A percentile compares a stretch with the other conserved stretches of the same genome.
These are phyloP conservation scores for rabbit (Oryctolagus cuniculus) DNA, from an alignment of 2,113 vertebrate genomes.

Conservation along the genomic window DNA sequence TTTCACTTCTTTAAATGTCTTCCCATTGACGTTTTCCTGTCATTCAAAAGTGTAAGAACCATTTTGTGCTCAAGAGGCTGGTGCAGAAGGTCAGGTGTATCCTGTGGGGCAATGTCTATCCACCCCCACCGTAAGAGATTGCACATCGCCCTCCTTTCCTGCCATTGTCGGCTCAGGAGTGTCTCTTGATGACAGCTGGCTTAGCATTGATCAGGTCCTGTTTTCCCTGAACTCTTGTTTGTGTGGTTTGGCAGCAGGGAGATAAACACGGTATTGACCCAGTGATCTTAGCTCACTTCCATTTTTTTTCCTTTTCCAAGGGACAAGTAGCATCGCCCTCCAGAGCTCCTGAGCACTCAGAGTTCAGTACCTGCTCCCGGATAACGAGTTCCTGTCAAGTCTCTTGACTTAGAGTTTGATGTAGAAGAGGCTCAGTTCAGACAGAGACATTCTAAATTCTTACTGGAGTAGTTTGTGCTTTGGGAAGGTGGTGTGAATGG, in stretches of 20 bases:
- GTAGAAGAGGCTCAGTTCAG: slow-evolving; percentile 30
- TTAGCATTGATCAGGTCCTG: background rate
- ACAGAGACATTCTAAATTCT: slow-evolving; percentile 40
- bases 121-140: no score
- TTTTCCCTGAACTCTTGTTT: slow-evolving; percentile 40
- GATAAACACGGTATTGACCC: slow-evolving; percentile 66
- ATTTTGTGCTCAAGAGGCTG: background rate
- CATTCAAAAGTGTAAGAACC: background rate
- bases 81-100: background rate
- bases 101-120: background rate
- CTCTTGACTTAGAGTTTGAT: slow-evolving; percentile 18
- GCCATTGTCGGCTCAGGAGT: background rate
- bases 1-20: background rate
- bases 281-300: slow-evolving; percentile 44
- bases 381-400: slow-evolving; percentile 53
- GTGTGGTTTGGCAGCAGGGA: slow-evolving; percentile 44
- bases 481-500: slow-evolving; percentile 44
- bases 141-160: background rate
- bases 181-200: background rate
- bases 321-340: background rate
- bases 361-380: slow-evolving; percentile 21
- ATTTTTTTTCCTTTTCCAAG: background rate
- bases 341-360: background rate
- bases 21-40: background rate
- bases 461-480: slow-evolving; percentile 42